These are phyloP conservation scores for Cerastis rubricosa DNA, from an alignment of 2,888 invertebrate genomes.

Conservation along the genomic window DNA sequence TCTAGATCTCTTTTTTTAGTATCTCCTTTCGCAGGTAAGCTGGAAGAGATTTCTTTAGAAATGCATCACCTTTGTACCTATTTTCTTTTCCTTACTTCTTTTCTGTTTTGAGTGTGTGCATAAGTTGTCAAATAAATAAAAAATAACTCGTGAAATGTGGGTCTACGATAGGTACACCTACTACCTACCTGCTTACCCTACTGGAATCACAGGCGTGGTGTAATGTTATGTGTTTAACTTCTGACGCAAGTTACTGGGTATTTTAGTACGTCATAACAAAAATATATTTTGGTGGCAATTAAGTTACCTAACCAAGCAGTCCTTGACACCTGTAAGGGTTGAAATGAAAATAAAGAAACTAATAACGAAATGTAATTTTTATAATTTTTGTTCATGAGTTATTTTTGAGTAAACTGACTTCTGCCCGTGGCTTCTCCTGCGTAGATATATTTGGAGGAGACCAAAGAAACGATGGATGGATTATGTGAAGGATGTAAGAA, in stretches of 20 bases:
- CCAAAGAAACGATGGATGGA: too few relatives aligned
- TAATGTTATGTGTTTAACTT: constrained; percentile 1
- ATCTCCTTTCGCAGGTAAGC: too few relatives aligned
- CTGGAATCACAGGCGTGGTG: not conserved
- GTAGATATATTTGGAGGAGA: not conserved
- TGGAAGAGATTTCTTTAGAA: too few relatives aligned
- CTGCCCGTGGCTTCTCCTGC: not conserved
- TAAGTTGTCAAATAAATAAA: too few relatives aligned
- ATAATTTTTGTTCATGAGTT: not conserved
- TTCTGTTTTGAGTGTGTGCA: too few relatives aligned
- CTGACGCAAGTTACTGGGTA: not conserved
- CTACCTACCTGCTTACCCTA: not conserved
- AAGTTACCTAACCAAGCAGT: not conserved
- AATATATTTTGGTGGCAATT: not conserved
- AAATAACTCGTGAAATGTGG: not conserved
- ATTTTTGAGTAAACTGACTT: not conserved
- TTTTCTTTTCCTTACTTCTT: too few relatives aligned
- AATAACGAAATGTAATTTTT: not conserved
- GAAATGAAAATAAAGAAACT: not conserved
- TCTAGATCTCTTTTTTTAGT: too few relatives aligned
- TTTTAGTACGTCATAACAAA: not conserved
- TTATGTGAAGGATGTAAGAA: too few relatives aligned
- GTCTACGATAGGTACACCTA: not conserved
- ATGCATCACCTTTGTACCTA: too few relatives aligned
- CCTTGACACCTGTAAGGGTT: not conserved